Conservation (phyloP, 1,140 invertebrate genomes). For the Dendroctonus valens region DNA sequence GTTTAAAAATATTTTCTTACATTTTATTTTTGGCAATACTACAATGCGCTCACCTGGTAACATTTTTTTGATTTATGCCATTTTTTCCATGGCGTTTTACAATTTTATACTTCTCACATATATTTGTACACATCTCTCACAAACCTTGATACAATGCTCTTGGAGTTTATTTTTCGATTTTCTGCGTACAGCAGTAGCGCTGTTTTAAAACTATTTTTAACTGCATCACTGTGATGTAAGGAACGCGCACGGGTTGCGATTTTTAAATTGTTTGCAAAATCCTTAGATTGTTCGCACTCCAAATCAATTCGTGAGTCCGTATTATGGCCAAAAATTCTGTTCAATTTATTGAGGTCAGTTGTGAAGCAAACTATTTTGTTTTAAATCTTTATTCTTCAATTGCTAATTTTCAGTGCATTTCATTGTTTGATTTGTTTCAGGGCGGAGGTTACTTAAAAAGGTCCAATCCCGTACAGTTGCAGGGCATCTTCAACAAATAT, state of each 20-base stretch:
- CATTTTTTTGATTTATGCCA: slow-evolving; percentile 21
- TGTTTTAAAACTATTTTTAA: slow-evolving; percentile 40
- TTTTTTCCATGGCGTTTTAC: slow-evolving; percentile 47
- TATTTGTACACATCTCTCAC: slow-evolving; percentile 29
- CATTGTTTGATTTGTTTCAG: slow-evolving; percentile 54
- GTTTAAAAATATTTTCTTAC: no score
- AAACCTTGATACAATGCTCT: slow-evolving; percentile 9
- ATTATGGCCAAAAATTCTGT: slow-evolving; percentile 19
- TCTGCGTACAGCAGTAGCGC: slow-evolving; percentile 30
- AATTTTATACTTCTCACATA: slow-evolving; percentile 34
- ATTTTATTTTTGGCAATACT: no score
- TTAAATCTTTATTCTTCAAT: neutral
- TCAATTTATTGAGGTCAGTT: slow-evolving; percentile 37
- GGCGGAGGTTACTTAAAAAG: slow-evolving; percentile 80
- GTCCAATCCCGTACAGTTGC: slow-evolving; percentile 78
- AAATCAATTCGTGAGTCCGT: neutral
- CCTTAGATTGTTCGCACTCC: slow-evolving; percentile 1
- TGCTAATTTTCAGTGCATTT: no score
- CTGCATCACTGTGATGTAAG: slow-evolving; percentile 26
- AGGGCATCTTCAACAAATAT: slow-evolving; percentile 86
- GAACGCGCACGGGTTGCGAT: slow-evolving; percentile 10
- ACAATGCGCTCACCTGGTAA: no score
- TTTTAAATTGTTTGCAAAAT: slow-evolving; percentile 15
- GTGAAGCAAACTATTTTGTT: slow-evolving; percentile 11
- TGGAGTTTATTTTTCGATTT: slow-evolving; percentile 28